Evolutionary conservation across 2,113 vertebrate species (phyloP).

Genomic region (Bagarius yarrelli): DNA sequence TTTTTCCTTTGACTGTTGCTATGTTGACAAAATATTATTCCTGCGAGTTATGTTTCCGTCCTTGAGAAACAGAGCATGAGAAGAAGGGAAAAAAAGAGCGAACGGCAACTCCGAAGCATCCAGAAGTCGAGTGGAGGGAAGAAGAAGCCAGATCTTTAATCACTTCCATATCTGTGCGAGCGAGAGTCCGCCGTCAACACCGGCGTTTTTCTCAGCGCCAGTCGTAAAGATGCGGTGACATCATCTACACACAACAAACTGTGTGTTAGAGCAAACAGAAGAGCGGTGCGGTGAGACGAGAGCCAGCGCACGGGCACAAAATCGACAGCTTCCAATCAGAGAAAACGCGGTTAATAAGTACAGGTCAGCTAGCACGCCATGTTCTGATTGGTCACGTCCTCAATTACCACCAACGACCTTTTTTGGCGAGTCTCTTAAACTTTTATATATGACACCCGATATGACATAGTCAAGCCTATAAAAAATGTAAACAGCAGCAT

Average conservation of each 20-base stretch:
- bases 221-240: slow-evolving; percentile 48
- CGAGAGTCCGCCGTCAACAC: slow-evolving; percentile 30
- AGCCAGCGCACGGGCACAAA: slow-evolving; percentile 21
- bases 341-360: neutral
- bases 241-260: slow-evolving; percentile 52
- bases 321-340: neutral
- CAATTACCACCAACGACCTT: neutral
- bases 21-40: slow-evolving; percentile 53
- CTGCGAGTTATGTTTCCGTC: slow-evolving; percentile 52
- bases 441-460: neutral
- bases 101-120: slow-evolving; percentile 46
- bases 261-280: slow-evolving; percentile 38
- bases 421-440: neutral
- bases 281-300: slow-evolving; percentile 1
- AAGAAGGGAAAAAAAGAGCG: neutral
- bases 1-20: slow-evolving; percentile 42
- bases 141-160: slow-evolving; percentile 53
- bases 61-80: slow-evolving; percentile 46
- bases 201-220: slow-evolving; percentile 42
- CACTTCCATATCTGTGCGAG: slow-evolving; percentile 50
- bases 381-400: neutral
- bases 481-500: neutral
- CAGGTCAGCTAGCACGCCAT: neutral
- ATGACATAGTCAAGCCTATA: too few species aligned
- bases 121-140: slow-evolving; percentile 40